Conservation (phyloP, 2,113 vertebrate genomes). For the Paramormyrops kingsleyae region DNA sequence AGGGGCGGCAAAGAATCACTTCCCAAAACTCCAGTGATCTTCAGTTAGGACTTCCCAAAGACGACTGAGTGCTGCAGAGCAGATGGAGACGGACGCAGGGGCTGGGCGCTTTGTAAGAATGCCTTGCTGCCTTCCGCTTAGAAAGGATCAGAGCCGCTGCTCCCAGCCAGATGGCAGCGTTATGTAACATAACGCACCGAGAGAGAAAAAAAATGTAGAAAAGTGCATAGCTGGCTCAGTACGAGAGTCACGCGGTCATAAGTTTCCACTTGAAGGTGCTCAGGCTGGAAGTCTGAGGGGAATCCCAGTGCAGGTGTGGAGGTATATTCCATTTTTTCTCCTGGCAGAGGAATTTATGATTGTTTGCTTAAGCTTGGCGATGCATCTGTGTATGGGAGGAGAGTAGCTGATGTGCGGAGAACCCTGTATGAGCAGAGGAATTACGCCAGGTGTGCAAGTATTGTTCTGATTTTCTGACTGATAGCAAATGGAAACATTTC, state of each 20-base stretch:
- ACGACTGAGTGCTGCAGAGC: background rate
- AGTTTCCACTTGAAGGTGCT: constrained; percentile 37
- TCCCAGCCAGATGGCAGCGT: constrained; percentile 5
- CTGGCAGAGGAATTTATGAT: constrained; percentile 44
- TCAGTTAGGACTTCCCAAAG: background rate
- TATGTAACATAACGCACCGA: background rate
- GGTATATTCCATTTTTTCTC: constrained; percentile 25
- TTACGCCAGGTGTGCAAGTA: constrained; percentile 52
- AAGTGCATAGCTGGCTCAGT: constrained; percentile 31
- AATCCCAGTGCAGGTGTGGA: constrained; percentile 36
- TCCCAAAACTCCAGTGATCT: background rate
- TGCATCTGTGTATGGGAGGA: constrained; percentile 32
- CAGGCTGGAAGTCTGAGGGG: constrained; percentile 25
- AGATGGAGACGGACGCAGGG: background rate
- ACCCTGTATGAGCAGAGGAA: constrained; percentile 31
- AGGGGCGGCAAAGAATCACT: background rate
- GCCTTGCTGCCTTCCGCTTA: background rate
- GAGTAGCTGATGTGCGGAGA: constrained; percentile 18
- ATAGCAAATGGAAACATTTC: constrained; percentile 42
- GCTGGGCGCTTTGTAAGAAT: background rate
- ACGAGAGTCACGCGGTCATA: constrained; percentile 34
- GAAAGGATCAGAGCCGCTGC: background rate
- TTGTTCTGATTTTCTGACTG: constrained; percentile 45
- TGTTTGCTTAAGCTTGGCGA: constrained; percentile 41
- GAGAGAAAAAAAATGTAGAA: background rate